Evolutionary conservation across 2,888 invertebrate genomes (phyloP).

Genomic region (Gastracanthus pulcherrimus): DNA sequence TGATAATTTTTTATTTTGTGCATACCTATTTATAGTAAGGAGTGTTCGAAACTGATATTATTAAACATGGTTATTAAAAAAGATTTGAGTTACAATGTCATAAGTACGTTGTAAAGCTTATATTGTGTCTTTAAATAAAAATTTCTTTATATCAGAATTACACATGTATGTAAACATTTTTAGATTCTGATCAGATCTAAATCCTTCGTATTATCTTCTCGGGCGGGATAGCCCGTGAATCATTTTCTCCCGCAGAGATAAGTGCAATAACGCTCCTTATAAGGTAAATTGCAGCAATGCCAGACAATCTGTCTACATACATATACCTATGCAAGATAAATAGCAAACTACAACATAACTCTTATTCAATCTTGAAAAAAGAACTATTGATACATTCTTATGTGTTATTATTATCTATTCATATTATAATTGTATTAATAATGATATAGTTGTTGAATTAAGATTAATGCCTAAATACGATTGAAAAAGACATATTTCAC

Average conservation of each 20-base stretch:
- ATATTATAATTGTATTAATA: too few species aligned
- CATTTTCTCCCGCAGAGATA: constrained; percentile 4
- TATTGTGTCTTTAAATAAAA: background rate
- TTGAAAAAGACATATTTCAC: too few species aligned
- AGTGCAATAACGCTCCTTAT: constrained; percentile 2
- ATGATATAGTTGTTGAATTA: too few species aligned
- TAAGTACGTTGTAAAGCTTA: background rate
- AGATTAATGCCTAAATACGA: too few species aligned
- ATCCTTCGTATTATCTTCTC: background rate
- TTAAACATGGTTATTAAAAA: too few species aligned
- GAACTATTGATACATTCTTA: too few species aligned
- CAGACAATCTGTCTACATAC: background rate
- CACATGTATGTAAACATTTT: background rate
- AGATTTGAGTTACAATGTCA: too few species aligned
- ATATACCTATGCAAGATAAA: background rate
- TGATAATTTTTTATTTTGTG: too few species aligned
- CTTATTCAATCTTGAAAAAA: background rate
- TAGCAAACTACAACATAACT: background rate
- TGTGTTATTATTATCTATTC: too few species aligned
- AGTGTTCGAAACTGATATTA: too few species aligned
- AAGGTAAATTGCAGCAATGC: background rate
- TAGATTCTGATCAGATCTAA: background rate
- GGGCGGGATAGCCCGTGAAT: background rate
- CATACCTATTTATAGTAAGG: too few species aligned
- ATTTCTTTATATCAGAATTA: background rate